phyloP scores from a whole-genome alignment of 1,140 invertebrate species.

The Plodia interpunctella region DNA sequence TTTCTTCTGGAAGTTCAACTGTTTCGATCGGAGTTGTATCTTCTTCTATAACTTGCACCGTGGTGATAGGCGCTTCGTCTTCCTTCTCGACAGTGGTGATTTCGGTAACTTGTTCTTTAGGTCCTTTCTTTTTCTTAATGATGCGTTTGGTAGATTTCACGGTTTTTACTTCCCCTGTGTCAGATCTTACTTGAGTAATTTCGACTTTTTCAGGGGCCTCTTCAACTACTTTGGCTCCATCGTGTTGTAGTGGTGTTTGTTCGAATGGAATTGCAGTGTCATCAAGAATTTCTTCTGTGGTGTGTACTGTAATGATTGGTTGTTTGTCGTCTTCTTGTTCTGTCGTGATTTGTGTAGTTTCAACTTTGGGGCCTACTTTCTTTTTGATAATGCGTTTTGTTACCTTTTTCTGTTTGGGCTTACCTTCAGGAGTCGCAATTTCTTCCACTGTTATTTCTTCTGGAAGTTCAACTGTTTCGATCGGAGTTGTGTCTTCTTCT shows the following conservation, averaged over 20 bases:
- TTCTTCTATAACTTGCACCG: constrained; percentile 41
- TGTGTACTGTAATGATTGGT: constrained; percentile 26
- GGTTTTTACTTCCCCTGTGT: constrained; percentile 53
- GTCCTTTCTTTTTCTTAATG: constrained; percentile 50
- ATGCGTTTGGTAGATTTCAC: constrained; percentile 51
- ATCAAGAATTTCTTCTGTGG: constrained; percentile 1
- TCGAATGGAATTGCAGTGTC: constrained; percentile 28
- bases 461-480: constrained; percentile 21
- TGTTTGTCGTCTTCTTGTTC: constrained; percentile 23
- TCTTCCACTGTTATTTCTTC: constrained; percentile 28
- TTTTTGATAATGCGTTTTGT: constrained; percentile 55
- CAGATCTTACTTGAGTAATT: constrained; percentile 47
- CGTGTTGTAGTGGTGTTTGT: constrained; percentile 26
- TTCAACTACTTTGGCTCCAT: constrained; percentile 37
- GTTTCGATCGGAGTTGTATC: constrained; percentile 8
- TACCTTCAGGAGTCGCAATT: constrained; percentile 35
- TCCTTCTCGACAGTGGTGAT: constrained; percentile 69
- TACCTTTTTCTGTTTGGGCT: constrained; percentile 50
- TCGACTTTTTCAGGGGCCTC: constrained; percentile 61
- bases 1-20: constrained; percentile 15
- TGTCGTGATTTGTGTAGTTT: constrained; percentile 42
- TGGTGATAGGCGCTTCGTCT: constrained; percentile 43
- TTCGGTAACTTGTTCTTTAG: constrained; percentile 43
- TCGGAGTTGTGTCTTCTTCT: constrained; percentile 27
- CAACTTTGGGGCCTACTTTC: constrained; percentile 34